Conservation (phyloP, 2,113 vertebrate genomes). For the Psilopsiagon aymara region DNA sequence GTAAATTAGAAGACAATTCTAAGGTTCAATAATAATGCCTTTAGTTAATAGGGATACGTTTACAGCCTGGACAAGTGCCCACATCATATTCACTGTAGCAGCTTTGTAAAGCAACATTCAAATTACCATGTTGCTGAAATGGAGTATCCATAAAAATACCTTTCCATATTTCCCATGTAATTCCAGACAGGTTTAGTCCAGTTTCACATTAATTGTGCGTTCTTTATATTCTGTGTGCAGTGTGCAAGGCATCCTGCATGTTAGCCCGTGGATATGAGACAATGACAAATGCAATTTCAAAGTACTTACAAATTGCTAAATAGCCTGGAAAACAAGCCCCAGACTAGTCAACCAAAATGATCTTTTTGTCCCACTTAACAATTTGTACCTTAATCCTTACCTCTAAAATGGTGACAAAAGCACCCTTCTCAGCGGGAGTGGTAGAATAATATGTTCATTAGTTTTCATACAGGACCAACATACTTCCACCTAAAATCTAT, state of each 20-base stretch:
- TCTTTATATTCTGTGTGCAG: neutral
- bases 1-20: neutral
- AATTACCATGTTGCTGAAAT: slow-evolving; percentile 54
- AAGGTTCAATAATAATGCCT: slow-evolving; percentile 68
- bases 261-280: neutral
- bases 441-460: neutral
- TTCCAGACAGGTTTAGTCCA: neutral
- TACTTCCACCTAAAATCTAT: neutral
- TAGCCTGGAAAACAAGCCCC: neutral
- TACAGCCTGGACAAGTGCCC: slow-evolving; percentile 64
- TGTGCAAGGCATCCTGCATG: neutral
- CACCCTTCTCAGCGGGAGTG: neutral
- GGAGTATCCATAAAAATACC: slow-evolving; percentile 55
- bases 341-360: neutral
- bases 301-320: neutral
- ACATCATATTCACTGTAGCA: slow-evolving; percentile 65
- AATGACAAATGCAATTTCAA: neutral
- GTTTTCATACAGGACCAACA: neutral
- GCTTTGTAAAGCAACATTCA: slow-evolving; percentile 61
- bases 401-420: neutral
- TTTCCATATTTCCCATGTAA: neutral
- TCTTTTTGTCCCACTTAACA: neutral
- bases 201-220: neutral
- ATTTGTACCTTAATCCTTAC: neutral
- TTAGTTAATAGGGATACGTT: slow-evolving; percentile 67